phyloP scores from a whole-genome alignment of 2,113 vertebrate genomes.

The Oxyruncus cristatus region DNA sequence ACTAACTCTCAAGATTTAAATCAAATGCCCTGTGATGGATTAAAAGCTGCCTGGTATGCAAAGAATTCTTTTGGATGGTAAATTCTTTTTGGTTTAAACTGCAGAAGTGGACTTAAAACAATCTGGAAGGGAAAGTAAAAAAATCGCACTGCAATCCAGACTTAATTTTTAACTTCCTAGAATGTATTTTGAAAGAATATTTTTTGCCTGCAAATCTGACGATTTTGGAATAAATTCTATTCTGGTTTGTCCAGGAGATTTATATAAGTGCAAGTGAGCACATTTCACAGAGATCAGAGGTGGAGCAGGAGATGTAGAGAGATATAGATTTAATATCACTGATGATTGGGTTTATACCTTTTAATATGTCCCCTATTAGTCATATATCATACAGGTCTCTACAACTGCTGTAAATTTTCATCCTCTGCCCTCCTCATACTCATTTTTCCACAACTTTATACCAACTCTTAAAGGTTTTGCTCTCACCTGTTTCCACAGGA shows the following conservation, averaged over 20 bases:
- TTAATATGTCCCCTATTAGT: not conserved
- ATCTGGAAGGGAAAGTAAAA: not conserved
- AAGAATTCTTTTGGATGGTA: not conserved
- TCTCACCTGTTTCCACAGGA: not conserved
- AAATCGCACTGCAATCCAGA: not conserved
- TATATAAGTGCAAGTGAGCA: not conserved
- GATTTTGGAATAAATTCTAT: not conserved
- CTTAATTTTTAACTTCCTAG: not conserved
- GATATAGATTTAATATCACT: not conserved
- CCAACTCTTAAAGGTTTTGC: not conserved
- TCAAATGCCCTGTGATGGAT: not conserved
- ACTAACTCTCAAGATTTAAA: not conserved
- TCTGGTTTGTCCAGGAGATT: not conserved
- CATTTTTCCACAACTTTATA: not conserved
- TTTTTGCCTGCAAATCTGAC: not conserved
- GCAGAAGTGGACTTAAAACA: not conserved
- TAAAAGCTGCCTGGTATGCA: not conserved
- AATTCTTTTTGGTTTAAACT: not conserved
- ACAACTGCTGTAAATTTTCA: not conserved
- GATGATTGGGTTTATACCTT: not conserved
- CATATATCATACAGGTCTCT: not conserved
- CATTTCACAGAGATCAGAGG: not conserved
- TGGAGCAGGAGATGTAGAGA: not conserved
- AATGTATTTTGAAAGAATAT: not conserved
- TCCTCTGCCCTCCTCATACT: not conserved